Evolutionary conservation across 1,140 invertebrate species (phyloP), one percentile per base, ranked within the genome.

Genomic region (Solenopsis fugax): DNA sequence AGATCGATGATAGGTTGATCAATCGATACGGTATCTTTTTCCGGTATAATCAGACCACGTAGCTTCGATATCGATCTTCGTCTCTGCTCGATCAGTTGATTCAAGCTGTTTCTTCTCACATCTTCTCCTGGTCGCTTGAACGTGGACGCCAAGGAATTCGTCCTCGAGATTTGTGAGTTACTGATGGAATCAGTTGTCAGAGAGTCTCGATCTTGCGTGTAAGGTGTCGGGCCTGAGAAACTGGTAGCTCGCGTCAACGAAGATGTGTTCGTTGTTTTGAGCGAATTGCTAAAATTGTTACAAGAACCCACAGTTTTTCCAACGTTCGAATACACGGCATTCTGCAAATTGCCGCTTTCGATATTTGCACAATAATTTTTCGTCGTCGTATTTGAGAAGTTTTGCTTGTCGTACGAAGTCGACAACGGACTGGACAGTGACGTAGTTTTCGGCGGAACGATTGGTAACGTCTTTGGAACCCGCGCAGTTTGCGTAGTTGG

Each of bases 1-100:
- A 98, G 93, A 92, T 97, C 97, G 7, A 97, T 93, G 24, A 97
- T 96, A 3, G 95, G 94, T 56, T 95, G 92, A 78, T 96, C 95
- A 80, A 96, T 95, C 12, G 95, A 91, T 73, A 96, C 95, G 13
- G 96, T 94, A 4, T 96, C 96, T 93, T 97, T 95, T 93, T 98
- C 98, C 7, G 98, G 98, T 91, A 98, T 98, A 10, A 98, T 97
- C 86, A 98, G 94, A 4, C 98, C 98, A 92, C 98, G 96, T 37
- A 98, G 93, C 94, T 98, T 98, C 3, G 97, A 98, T 92, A 98
- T 96, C 34, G 97, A 97, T 91, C 97, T 97, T 89, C 97, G 96
- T 64, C 98, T 95, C 93, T 98, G 97, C 93, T 98, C 98, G 87
- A 98, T 96, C 77, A 98, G 92, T 85, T 96, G 96, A 93, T 96